Evolutionary conservation across 2,888 invertebrate genomes (phyloP).

Genomic region (Syrista parreyssii): DNA sequence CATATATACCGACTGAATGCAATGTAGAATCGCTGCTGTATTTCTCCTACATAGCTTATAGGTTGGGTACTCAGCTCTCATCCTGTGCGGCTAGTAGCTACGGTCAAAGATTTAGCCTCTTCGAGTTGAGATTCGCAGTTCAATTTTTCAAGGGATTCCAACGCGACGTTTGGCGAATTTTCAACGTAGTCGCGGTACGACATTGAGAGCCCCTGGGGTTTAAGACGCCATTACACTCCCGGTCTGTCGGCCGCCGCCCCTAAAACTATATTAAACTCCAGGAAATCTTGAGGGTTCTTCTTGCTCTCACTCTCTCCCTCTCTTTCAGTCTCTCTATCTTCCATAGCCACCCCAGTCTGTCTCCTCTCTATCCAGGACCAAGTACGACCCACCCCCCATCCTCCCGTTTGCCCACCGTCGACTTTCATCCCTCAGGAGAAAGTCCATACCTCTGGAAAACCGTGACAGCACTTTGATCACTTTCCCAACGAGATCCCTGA

Average conservation of each 20-base stretch:
- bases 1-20: neutral
- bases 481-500: conserved; percentile 38
- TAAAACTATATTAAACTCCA: conserved; percentile 66
- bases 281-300: conserved; percentile 60
- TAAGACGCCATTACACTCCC: conserved; percentile 66
- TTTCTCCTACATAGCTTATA: neutral
- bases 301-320: conserved; percentile 34
- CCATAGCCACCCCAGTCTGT: conserved; percentile 18
- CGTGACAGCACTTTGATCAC: conserved; percentile 60
- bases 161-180: conserved; percentile 10
- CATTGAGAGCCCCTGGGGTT: conserved; percentile 61
- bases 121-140: conserved; percentile 28
- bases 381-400: conserved; percentile 28
- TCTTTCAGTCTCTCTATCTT: conserved; percentile 41
- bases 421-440: conserved; percentile 3
- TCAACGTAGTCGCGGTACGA: conserved; percentile 11
- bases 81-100: neutral
- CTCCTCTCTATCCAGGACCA: conserved; percentile 26
- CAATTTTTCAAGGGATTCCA: conserved; percentile 34
- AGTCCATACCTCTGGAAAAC: conserved; percentile 38
- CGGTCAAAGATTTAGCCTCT: conserved; percentile 41
- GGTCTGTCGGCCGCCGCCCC: conserved; percentile 59
- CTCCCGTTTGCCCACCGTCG: conserved; percentile 29
- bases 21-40: neutral
- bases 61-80: neutral